Conservation (phyloP, 2,888 invertebrate genomes). For the Drepanosiphum platanoidis region DNA sequence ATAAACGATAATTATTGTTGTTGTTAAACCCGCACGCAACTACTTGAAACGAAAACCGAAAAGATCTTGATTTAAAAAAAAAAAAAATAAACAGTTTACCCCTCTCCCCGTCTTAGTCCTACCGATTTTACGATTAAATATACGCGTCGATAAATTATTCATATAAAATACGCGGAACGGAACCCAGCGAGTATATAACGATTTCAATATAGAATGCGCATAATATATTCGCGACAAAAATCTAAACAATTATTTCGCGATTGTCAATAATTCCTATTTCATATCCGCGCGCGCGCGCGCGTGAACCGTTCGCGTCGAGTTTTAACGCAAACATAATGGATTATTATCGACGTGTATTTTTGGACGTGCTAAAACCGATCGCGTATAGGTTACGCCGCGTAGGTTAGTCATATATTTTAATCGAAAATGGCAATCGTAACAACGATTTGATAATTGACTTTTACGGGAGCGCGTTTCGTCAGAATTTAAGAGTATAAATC, state of each 20-base stretch:
- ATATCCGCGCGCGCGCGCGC: too few relatives aligned
- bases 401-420: not conserved
- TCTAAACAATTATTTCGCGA: not conserved
- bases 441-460: slow-evolving; percentile 39
- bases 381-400: not conserved
- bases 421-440: slow-evolving; percentile 15
- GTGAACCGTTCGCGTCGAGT: not conserved
- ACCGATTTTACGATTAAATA: not conserved
- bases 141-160: not conserved
- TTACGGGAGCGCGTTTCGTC: slow-evolving; percentile 4
- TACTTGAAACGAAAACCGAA: too few relatives aligned
- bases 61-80: too few relatives aligned
- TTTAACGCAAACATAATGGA: not conserved
- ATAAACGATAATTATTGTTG: slow-evolving; percentile 48
- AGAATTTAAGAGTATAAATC: slow-evolving; percentile 31
- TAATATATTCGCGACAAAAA: not conserved
- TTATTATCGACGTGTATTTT: not conserved
- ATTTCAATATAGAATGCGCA: not conserved
- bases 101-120: not conserved
- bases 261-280: slow-evolving; percentile 1
- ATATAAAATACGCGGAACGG: not conserved
- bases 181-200: not conserved
- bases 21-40: too few relatives aligned
- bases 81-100: too few relatives aligned
- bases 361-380: not conserved